A percentile compares a stretch with the other conserved stretches of the same genome.
phyloP scores from a whole-genome alignment of 2,888 invertebrate genomes.

The Saturnia pavonia region DNA sequence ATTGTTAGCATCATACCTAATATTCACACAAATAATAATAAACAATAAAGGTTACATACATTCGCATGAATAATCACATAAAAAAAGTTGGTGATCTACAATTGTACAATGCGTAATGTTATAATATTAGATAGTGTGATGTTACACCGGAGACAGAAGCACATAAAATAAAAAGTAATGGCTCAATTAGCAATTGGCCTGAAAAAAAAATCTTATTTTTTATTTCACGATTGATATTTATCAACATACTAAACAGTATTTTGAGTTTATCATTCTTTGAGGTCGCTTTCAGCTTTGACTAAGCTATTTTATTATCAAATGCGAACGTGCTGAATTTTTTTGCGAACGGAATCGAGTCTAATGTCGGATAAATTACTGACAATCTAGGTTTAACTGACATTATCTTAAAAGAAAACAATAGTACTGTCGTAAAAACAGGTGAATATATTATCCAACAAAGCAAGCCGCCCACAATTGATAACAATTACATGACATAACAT shows the following conservation, averaged over 20 bases:
- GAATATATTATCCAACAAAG: background rate
- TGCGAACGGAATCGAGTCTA: background rate
- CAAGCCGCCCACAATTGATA: background rate
- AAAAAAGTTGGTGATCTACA: no score
- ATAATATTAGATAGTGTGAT: no score
- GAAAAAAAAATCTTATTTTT: no score
- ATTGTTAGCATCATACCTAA: no score
- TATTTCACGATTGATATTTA: background rate
- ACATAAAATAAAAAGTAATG: no score
- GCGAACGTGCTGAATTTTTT: background rate
- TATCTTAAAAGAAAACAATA: background rate
- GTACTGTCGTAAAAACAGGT: background rate
- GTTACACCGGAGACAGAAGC: no score
- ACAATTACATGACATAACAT: background rate
- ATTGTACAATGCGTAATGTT: no score
- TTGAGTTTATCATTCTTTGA: background rate
- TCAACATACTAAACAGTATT: background rate
- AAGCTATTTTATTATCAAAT: background rate
- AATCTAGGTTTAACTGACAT: background rate
- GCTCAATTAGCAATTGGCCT: no score
- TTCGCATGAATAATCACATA: no score
- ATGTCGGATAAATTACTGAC: background rate
- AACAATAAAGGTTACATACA: no score
- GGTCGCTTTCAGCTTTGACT: background rate
- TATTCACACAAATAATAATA: no score